phyloP scores from a whole-genome alignment of 2,113 vertebrate species.

The Clupea harengus region DNA sequence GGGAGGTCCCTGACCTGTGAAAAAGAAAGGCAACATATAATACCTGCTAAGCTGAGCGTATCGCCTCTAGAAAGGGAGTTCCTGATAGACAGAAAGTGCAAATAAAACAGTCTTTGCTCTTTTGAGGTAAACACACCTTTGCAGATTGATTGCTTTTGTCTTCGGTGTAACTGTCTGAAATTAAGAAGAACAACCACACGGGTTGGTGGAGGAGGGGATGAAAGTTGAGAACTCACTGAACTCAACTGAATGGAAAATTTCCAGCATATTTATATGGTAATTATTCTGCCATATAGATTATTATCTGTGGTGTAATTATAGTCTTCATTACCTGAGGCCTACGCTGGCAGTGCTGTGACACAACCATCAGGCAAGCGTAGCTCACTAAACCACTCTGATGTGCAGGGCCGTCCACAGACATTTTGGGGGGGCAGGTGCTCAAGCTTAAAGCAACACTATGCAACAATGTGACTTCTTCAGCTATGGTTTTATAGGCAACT shows the following conservation, averaged over 20 bases:
- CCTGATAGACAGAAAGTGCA: slow-evolving; percentile 1
- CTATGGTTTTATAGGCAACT: too few species aligned
- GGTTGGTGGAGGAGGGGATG: background rate
- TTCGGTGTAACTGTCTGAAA: background rate
- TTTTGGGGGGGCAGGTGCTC: too few species aligned
- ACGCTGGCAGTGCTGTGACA: background rate
- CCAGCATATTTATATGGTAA: slow-evolving; percentile 10
- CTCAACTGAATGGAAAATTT: background rate
- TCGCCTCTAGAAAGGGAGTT: background rate
- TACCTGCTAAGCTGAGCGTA: background rate
- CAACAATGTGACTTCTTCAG: too few species aligned
- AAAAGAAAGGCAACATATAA: background rate
- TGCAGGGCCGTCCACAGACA: too few species aligned
- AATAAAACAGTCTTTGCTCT: background rate
- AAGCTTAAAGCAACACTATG: too few species aligned
- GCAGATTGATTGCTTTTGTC: background rate
- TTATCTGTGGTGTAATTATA: background rate
- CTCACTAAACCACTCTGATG: background rate
- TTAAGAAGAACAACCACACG: background rate
- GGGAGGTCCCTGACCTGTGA: background rate
- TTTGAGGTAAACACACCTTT: background rate
- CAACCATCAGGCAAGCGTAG: background rate
- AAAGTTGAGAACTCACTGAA: background rate
- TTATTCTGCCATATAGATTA: slow-evolving; percentile 4
- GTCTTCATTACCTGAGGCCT: background rate